phyloP scores from a whole-genome alignment of 2,113 vertebrate genomes.

The Meriones unguiculatus region DNA sequence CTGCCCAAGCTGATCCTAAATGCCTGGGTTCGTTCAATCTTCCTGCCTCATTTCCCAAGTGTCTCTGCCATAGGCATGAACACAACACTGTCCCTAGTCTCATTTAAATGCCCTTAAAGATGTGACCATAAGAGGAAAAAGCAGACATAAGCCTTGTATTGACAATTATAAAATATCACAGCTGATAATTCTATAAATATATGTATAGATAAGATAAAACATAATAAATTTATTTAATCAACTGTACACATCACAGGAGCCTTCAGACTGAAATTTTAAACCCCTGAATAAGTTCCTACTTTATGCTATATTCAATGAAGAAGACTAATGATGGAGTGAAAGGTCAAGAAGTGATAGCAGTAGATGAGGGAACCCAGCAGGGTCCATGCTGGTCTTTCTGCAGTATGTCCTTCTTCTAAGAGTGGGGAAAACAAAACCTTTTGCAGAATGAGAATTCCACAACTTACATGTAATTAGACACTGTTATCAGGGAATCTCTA shows the following conservation, averaged over 20 bases:
- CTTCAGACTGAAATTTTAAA: not conserved
- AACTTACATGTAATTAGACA: not conserved
- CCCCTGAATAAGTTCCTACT: too few species aligned
- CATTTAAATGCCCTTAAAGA: not conserved
- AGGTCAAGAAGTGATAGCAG: not conserved
- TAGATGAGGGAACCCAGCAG: not conserved
- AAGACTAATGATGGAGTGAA: not conserved
- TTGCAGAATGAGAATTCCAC: not conserved
- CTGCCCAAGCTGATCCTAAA: not conserved
- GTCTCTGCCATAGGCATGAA: not conserved
- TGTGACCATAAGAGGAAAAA: not conserved
- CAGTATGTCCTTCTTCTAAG: not conserved
- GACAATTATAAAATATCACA: not conserved
- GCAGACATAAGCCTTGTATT: not conserved
- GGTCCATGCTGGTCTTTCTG: not conserved
- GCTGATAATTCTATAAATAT: not conserved
- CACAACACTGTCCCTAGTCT: not conserved
- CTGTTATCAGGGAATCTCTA: too few species aligned
- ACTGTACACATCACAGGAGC: too few species aligned
- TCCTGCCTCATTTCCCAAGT: not conserved
- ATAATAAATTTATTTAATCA: not conserved
- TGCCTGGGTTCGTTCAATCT: not conserved
- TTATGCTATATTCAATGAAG: not conserved
- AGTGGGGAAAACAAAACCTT: too few species aligned
- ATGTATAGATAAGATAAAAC: too few species aligned